Conservation (phyloP, 1,140 invertebrate species). For the Conus betulinus region DNA sequence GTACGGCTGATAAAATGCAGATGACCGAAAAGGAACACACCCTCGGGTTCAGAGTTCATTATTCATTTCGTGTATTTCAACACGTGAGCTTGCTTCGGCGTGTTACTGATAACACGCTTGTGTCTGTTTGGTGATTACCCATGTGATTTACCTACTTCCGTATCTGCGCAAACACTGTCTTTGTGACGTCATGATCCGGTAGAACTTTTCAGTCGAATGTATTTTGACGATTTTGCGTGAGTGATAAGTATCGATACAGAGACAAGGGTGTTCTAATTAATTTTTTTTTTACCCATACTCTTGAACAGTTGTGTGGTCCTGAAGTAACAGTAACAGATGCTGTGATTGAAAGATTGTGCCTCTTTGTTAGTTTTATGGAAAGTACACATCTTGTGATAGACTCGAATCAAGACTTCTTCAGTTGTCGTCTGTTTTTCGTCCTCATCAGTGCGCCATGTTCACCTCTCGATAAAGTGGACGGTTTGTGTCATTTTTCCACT, state of each 20-base stretch:
- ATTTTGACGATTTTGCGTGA: background rate
- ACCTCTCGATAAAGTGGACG: background rate
- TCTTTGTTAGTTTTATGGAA: no score
- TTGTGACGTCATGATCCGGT: slow-evolving; percentile 55
- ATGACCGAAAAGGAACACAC: background rate
- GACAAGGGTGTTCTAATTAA: no score
- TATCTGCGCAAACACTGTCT: slow-evolving; percentile 49
- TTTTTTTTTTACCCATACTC: no score
- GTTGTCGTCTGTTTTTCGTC: background rate
- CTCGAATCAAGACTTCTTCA: background rate
- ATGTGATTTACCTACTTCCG: slow-evolving; percentile 51
- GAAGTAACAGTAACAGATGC: no score
- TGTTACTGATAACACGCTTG: background rate
- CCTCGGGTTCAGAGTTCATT: background rate
- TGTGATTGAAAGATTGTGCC: no score
- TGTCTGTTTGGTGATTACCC: background rate
- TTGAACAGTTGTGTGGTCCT: no score
- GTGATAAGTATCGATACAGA: no score
- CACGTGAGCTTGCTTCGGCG: background rate
- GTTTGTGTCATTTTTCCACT: no score
- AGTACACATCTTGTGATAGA: background rate
- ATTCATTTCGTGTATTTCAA: background rate
- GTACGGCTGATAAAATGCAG: background rate
- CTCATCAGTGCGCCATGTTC: slow-evolving; percentile 1
- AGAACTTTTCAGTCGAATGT: slow-evolving; percentile 24